Percentiles rank a stretch among this genome's conserved stretches.
Conservation (phyloP, 2,888 invertebrate species). For the Agrotis clavis region DNA sequence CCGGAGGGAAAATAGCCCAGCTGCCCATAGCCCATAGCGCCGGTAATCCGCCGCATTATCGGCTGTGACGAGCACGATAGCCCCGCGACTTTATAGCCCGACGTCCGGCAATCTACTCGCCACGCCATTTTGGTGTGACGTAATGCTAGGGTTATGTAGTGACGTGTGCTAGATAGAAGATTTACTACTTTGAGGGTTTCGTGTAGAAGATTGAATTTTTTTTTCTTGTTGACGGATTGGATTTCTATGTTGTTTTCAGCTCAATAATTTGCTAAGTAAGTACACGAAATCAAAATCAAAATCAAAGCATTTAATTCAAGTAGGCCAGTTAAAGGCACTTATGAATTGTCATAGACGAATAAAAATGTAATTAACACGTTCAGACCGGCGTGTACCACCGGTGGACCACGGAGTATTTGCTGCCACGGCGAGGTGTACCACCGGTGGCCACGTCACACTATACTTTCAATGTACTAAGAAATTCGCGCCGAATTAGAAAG, state of each 20-base stretch:
- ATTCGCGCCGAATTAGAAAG: no score
- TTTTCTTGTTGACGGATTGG: background rate
- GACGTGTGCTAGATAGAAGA: slow-evolving; percentile 7
- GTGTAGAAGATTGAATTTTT: background rate
- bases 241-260: background rate
- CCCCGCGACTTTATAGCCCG: slow-evolving; percentile 57
- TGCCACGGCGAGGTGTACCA: no score
- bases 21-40: slow-evolving; percentile 30
- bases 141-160: slow-evolving; percentile 11
- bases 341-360: no score
- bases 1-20: slow-evolving; percentile 46
- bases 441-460: no score
- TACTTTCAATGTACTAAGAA: no score
- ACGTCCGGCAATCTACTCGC: slow-evolving; percentile 32
- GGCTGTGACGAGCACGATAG: slow-evolving; percentile 58
- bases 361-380: no score
- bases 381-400: no score
- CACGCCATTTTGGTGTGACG: slow-evolving; percentile 36
- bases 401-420: no score
- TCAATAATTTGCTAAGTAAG: background rate
- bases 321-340: no score
- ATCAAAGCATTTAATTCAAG: no score
- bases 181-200: background rate
- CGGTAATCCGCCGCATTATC: slow-evolving; percentile 62
- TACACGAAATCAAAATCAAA: no score